phyloP scores from a whole-genome alignment of 2,113 vertebrate genomes.

The Centrocercus urophasianus region DNA sequence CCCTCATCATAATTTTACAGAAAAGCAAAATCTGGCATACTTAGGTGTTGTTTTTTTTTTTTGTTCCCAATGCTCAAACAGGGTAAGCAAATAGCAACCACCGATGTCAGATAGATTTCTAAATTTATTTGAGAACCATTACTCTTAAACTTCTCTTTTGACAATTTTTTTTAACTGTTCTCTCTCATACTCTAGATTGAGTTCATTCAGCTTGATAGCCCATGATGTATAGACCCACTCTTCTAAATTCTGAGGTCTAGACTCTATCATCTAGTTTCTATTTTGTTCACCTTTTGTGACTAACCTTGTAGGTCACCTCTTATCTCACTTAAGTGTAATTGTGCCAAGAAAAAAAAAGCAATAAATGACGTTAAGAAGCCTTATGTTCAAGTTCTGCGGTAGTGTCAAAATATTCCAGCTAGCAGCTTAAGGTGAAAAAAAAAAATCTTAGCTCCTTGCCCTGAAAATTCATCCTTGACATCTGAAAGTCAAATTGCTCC shows the following conservation, averaged over 20 bases:
- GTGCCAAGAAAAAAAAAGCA: conserved; percentile 42
- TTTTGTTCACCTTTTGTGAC: conserved; percentile 34
- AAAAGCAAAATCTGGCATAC: conserved; percentile 3
- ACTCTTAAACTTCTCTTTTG: background rate
- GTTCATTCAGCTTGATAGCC: background rate
- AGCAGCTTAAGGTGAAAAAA: background rate
- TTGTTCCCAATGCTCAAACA: background rate
- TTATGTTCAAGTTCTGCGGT: background rate
- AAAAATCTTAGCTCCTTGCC: background rate
- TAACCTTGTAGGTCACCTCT: conserved; percentile 22
- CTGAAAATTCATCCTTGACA: background rate
- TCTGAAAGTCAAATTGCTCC: background rate
- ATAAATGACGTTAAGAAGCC: background rate
- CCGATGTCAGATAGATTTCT: background rate
- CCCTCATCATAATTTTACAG: conserved; percentile 24
- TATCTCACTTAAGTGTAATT: conserved; percentile 3
- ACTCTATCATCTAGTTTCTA: conserved; percentile 22
- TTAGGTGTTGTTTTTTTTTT: conserved; percentile 15
- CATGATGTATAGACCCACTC: background rate
- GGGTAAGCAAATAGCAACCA: background rate
- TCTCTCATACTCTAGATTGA: background rate
- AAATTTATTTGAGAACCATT: background rate
- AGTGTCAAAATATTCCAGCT: background rate
- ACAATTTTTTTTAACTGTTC: background rate
- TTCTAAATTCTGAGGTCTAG: conserved; percentile 22